Conservation (phyloP, 2,888 invertebrate species). For the Mechanitis mazaeus region DNA sequence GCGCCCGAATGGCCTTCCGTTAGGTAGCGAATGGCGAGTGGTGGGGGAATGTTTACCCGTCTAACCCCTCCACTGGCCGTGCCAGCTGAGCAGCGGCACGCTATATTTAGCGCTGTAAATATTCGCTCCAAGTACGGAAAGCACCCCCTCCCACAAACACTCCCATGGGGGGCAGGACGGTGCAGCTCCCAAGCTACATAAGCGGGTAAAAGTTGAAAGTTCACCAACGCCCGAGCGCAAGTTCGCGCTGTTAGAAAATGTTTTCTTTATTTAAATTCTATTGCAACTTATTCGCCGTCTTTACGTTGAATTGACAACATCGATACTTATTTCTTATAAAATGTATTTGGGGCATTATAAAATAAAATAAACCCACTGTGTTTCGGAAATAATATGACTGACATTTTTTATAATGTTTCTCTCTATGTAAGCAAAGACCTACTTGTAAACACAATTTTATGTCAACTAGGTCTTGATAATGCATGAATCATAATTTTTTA, state of each 20-base stretch:
- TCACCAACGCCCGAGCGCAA: conserved; percentile 68
- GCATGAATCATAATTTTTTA: no score
- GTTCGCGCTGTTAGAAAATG: conserved; percentile 65
- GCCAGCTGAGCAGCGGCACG: conserved; percentile 74
- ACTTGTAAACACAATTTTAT: no score
- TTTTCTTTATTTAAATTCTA: conserved; percentile 75
- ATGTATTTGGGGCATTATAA: no score
- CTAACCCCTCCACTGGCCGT: conserved; percentile 51
- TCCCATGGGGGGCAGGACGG: conserved; percentile 31
- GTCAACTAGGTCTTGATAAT: no score
- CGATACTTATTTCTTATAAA: conserved; percentile 40
- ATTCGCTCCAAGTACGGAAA: conserved; percentile 73
- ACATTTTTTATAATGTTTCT: no score
- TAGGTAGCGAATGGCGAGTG: conserved; percentile 35
- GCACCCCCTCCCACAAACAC: conserved; percentile 36
- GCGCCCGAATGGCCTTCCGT: conserved; percentile 62
- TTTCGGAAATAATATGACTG: conserved; percentile 10
- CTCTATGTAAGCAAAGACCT: no score
- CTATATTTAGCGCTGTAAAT: conserved; percentile 77
- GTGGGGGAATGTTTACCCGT: conserved; percentile 65
- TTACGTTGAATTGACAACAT: conserved; percentile 61
- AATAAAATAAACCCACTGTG: conserved; percentile 5
- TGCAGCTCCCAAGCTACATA: conserved; percentile 47
- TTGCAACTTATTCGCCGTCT: conserved; percentile 75
- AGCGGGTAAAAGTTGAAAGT: conserved; percentile 75